A percentile compares a stretch with the other conserved stretches of the same genome.
Conservation (phyloP, 2,113 vertebrate genomes). For the Etheostoma cragini region DNA sequence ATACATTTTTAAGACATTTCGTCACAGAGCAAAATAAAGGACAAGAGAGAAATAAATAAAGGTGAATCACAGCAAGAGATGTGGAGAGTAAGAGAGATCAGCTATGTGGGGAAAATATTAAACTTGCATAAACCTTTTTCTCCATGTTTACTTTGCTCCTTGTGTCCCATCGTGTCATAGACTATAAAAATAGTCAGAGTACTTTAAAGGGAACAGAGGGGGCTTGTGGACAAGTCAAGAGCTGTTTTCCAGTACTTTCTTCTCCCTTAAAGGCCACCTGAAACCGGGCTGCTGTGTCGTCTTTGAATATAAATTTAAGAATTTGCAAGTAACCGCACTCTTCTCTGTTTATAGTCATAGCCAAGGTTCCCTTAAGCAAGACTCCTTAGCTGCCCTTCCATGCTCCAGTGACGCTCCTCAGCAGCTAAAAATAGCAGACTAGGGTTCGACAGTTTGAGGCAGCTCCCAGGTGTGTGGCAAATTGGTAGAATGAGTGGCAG, state of each 20-base stretch:
- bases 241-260: slow-evolving; percentile 24
- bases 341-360: neutral
- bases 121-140: slow-evolving; percentile 50
- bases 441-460: neutral
- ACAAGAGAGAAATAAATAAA: neutral
- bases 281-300: no score
- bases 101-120: slow-evolving; percentile 36
- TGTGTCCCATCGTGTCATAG: slow-evolving; percentile 45
- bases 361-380: slow-evolving; percentile 39
- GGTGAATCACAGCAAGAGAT: slow-evolving; percentile 40
- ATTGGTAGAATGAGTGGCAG: slow-evolving; percentile 15
- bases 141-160: slow-evolving; percentile 51
- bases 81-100: neutral
- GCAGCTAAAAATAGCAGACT: slow-evolving; percentile 16
- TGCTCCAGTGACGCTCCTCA: slow-evolving; percentile 10
- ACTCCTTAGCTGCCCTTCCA: neutral
- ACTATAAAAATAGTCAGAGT: slow-evolving; percentile 49
- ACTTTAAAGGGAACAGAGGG: slow-evolving; percentile 17
- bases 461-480: slow-evolving; percentile 17
- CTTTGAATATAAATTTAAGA: slow-evolving; percentile 21
- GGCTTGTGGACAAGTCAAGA: slow-evolving; percentile 27
- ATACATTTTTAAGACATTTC: slow-evolving; percentile 10
- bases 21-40: neutral
- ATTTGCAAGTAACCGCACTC: neutral
- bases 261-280: neutral